phyloP scores from a whole-genome alignment of 2,888 invertebrate species.

The Psylliodes chrysocephalus region DNA sequence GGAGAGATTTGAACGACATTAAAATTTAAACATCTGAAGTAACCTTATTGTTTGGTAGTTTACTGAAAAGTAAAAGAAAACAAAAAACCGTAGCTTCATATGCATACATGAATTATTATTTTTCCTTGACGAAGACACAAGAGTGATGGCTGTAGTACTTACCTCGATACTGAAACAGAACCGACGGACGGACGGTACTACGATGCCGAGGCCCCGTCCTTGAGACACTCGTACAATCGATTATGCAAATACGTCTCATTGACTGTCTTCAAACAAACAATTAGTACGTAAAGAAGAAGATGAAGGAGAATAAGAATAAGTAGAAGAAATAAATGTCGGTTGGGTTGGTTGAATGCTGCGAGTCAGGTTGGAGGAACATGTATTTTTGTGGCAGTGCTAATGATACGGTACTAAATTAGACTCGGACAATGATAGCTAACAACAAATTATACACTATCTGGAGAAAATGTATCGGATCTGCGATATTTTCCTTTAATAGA shows the following conservation, averaged over 20 bases:
- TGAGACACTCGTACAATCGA: slow-evolving; percentile 37
- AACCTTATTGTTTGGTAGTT: too few species aligned
- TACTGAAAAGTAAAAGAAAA: too few species aligned
- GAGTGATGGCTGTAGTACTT: slow-evolving; percentile 11
- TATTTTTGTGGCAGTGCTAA: neutral
- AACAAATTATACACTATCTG: neutral
- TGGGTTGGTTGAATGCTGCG: neutral
- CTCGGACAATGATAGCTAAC: neutral
- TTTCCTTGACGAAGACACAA: slow-evolving; percentile 21
- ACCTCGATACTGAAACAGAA: neutral
- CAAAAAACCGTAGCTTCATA: neutral
- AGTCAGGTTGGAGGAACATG: neutral
- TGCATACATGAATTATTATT: slow-evolving; percentile 21
- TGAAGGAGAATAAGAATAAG: too few species aligned
- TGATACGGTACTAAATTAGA: neutral
- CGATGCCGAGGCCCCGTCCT: slow-evolving; percentile 25
- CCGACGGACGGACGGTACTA: too few species aligned
- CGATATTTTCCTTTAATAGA: too few species aligned
- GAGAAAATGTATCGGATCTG: too few species aligned
- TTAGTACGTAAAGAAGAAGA: slow-evolving; percentile 14
- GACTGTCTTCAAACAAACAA: slow-evolving; percentile 29
- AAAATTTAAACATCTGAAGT: too few species aligned
- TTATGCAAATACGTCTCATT: slow-evolving; percentile 37
- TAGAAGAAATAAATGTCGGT: slow-evolving; percentile 17
- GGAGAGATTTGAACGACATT: too few species aligned